Conservation (phyloP, 2,113 vertebrate genomes). For the Corynorhinus townsendii region DNA sequence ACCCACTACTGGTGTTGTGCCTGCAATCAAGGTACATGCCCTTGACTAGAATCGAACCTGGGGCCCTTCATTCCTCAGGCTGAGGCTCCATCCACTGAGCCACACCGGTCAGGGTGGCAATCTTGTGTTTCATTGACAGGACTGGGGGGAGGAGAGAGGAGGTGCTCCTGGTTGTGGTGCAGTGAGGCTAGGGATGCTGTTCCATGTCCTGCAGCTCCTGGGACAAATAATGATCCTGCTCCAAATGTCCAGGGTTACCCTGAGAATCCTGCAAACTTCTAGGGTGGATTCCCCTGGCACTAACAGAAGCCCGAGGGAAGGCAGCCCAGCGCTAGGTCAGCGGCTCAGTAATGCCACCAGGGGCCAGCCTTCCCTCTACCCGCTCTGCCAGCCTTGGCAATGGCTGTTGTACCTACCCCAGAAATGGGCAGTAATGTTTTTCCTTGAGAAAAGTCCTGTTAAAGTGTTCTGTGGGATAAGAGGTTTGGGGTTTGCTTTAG, state of each 20-base stretch:
- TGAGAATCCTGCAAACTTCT: background rate
- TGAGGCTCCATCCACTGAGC: too few species aligned
- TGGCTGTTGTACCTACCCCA: background rate
- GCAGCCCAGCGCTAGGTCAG: background rate
- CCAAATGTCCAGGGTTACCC: rapidly evolving
- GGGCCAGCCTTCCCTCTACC: background rate
- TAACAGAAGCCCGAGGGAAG: rapidly evolving
- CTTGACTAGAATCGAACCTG: too few species aligned
- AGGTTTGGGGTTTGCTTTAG: too few species aligned
- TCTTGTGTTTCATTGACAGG: rapidly evolving
- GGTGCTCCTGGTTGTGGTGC: background rate
- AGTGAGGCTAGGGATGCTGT: background rate
- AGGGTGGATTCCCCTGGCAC: background rate
- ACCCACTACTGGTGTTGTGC: too few species aligned
- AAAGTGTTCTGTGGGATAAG: too few species aligned
- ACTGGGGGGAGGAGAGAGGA: too few species aligned
- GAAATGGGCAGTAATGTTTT: background rate
- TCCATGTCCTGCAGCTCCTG: rapidly evolving
- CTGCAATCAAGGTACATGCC: too few species aligned
- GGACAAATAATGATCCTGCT: rapidly evolving
- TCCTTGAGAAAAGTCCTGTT: too few species aligned
- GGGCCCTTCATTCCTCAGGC: too few species aligned
- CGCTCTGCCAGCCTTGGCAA: rapidly evolving
- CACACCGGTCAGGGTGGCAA: too few species aligned
- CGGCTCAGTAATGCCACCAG: rapidly evolving